These are phyloP conservation scores for Aphelinus atriplicis DNA, from an alignment of 1,140 invertebrate genomes.

Conservation along the genomic window DNA sequence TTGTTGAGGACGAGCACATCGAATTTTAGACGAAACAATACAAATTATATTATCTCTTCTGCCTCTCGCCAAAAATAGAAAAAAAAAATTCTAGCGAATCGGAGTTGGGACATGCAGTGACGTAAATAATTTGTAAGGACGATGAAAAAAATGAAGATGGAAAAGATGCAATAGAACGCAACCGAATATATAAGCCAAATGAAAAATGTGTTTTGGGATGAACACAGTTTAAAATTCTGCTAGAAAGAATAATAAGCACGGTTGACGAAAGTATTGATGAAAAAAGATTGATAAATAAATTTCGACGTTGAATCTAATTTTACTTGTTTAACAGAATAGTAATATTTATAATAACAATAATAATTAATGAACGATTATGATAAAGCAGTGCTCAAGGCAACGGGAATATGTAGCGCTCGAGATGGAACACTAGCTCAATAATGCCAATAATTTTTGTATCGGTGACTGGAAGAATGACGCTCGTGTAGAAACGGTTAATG, in stretches of 20 bases:
- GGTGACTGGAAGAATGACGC: no score
- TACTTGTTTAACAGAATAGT: constrained; percentile 34
- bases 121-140: constrained; percentile 31
- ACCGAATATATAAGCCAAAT: not conserved
- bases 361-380: constrained; percentile 6
- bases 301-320: constrained; percentile 31
- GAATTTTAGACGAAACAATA: constrained; percentile 57
- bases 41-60: constrained; percentile 37
- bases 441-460: no score
- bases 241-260: not conserved
- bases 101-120: constrained; percentile 22
- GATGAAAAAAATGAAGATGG: no score
- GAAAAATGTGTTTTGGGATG: not conserved
- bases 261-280: constrained; percentile 43
- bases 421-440: no score
- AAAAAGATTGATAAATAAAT: constrained; percentile 39
- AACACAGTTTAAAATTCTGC: not conserved
- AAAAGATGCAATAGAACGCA: not conserved
- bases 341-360: constrained; percentile 32
- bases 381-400: constrained; percentile 12
- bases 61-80: constrained; percentile 34
- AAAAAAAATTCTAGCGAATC: constrained; percentile 23
- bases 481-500: no score
- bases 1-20: constrained; percentile 64
- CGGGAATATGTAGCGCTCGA: not conserved